Conservation (phyloP, 2,888 invertebrate species). For the Pseudococcus jackbeardsleyi region DNA sequence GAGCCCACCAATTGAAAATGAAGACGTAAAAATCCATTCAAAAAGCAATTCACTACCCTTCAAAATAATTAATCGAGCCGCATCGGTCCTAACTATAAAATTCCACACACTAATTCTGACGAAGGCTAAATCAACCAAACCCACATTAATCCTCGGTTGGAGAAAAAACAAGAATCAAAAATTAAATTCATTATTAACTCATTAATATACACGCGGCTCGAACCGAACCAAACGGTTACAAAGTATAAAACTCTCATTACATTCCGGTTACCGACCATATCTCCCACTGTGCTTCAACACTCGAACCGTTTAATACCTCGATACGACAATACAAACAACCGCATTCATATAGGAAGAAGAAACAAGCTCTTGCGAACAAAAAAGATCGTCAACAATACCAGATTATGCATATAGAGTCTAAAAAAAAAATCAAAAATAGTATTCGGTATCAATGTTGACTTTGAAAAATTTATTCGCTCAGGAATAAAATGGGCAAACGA, state of each 20-base stretch:
- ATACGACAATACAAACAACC: neutral
- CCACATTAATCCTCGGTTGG: neutral
- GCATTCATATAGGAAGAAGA: neutral
- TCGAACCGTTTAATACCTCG: neutral
- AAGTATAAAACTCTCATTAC: conserved; percentile 4
- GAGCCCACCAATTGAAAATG: neutral
- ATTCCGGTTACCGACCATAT: neutral
- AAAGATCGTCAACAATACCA: neutral
- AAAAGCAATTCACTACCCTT: neutral
- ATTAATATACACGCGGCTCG: neutral
- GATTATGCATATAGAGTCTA: neutral
- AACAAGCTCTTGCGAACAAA: neutral
- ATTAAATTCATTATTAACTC: neutral
- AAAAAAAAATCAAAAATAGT: neutral
- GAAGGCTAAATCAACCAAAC: neutral
- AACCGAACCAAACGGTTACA: neutral
- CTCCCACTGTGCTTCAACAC: conserved; percentile 1
- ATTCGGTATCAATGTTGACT: conserved; percentile 30
- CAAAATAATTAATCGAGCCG: neutral
- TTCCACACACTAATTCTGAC: neutral
- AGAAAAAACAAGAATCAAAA: conserved; percentile 1
- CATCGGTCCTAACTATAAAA: no score
- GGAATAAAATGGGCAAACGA: neutral
- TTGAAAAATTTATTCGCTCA: neutral
- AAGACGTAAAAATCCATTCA: neutral